Conservation (phyloP, 2,113 vertebrate species). For the Nothocercus julius region DNA sequence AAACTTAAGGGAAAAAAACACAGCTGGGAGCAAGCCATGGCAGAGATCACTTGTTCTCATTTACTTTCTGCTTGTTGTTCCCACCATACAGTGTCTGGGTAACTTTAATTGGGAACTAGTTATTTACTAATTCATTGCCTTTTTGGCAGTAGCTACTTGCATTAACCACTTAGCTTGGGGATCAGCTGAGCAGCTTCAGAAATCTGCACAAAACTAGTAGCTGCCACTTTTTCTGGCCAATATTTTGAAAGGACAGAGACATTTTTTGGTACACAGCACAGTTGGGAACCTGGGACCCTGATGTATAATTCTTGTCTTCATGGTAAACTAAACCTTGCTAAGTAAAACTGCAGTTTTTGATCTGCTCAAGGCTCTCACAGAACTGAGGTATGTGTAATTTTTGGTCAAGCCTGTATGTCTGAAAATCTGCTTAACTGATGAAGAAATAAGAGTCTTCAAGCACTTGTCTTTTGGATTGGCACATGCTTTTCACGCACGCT, state of each 20-base stretch:
- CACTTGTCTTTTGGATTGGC: neutral
- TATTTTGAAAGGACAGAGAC: neutral
- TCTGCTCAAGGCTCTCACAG: neutral
- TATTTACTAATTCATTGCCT: neutral
- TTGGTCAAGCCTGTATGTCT: neutral
- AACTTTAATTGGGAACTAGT: neutral
- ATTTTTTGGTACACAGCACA: neutral
- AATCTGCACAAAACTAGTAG: neutral
- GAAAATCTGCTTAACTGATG: neutral
- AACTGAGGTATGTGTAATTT: neutral
- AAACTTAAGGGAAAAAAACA: neutral
- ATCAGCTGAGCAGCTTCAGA: neutral
- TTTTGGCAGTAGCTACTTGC: constrained; percentile 8
- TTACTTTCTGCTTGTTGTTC: neutral
- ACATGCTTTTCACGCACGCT: neutral
- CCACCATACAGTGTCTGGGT: neutral
- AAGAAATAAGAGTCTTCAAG: neutral
- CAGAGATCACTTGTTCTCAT: neutral
- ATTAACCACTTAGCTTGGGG: neutral
- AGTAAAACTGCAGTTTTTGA: neutral
- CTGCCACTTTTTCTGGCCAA: neutral
- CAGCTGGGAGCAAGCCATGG: neutral
- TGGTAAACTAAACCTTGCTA: neutral
- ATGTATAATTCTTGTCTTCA: neutral
- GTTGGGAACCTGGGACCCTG: neutral